Percentiles rank a stretch among this genome's conserved stretches.
Evolutionary conservation across 1,140 invertebrate species (phyloP).

Genomic region (Globodera rostochiensis): DNA sequence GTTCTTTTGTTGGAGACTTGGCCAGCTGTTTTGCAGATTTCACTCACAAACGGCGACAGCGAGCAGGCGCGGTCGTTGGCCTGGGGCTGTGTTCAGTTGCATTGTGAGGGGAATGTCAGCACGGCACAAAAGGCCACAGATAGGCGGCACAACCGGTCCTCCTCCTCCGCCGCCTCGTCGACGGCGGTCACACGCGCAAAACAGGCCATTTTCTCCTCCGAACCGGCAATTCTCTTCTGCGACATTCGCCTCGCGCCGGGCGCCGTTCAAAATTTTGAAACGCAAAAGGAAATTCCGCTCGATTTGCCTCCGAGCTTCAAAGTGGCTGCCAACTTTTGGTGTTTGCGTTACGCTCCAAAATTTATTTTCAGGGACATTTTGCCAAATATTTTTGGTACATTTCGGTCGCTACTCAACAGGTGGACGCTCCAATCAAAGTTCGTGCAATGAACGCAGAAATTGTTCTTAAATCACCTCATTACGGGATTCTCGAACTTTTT

Average conservation of each 20-base stretch:
- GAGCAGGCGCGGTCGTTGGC: constrained; percentile 42
- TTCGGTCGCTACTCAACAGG: constrained; percentile 60
- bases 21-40: constrained; percentile 29
- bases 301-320: constrained; percentile 50
- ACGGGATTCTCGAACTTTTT: no score
- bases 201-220: constrained; percentile 59
- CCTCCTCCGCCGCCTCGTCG: constrained; percentile 28
- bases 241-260: constrained; percentile 48
- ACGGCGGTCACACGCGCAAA: constrained; percentile 51
- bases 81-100: constrained; percentile 64
- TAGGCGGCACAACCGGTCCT: constrained; percentile 21
- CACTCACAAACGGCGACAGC: constrained; percentile 34
- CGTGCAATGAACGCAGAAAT: not conserved
- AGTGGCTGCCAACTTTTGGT: constrained; percentile 29
- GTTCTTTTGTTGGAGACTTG: not conserved
- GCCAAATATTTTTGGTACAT: constrained; percentile 58
- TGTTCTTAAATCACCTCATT: no score
- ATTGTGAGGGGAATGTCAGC: constrained; percentile 53
- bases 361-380: constrained; percentile 53
- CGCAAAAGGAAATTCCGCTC: constrained; percentile 37
- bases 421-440: constrained; percentile 59
- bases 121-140: not conserved
- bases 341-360: constrained; percentile 28
- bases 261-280: constrained; percentile 47
- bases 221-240: constrained; percentile 58